Percentiles rank a stretch among this genome's conserved stretches.
These are phyloP conservation scores for Dugesia japonica DNA, from an alignment of 2,888 invertebrate species.

Conservation along the genomic window DNA sequence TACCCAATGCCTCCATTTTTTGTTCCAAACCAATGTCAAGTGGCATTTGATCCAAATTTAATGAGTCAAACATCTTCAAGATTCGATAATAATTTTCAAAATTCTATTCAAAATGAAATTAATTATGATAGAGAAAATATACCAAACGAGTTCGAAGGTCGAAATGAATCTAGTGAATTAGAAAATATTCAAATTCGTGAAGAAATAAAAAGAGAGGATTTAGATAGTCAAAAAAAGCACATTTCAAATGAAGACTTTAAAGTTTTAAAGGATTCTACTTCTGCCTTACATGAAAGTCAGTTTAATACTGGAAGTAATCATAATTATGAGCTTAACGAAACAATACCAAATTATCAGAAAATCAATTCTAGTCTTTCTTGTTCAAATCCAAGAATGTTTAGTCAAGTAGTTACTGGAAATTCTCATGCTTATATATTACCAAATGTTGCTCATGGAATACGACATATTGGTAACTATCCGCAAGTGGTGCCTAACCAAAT, in stretches of 20 bases:
- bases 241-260: not conserved
- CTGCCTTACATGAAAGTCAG: not conserved
- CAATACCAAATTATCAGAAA: not conserved
- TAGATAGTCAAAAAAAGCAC: not conserved
- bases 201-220: not conserved
- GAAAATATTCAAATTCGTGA: not conserved
- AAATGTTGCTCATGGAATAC: not conserved
- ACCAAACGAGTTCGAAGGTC: not conserved
- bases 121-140: not conserved
- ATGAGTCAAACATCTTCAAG: not conserved
- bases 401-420: not conserved
- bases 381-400: not conserved
- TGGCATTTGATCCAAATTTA: not conserved
- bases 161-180: not conserved
- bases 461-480: not conserved
- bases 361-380: not conserved
- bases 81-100: slow-evolving; percentile 7
- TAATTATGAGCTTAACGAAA: not conserved
- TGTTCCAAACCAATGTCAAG: not conserved
- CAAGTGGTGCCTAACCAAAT: not conserved
- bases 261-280: not conserved
- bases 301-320: not conserved
- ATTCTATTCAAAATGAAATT: not conserved
- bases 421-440: not conserved
- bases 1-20: not conserved